Base-by-base conservation (phyloP, 2,888 invertebrate species). In the Plebejus anna region DNA sequence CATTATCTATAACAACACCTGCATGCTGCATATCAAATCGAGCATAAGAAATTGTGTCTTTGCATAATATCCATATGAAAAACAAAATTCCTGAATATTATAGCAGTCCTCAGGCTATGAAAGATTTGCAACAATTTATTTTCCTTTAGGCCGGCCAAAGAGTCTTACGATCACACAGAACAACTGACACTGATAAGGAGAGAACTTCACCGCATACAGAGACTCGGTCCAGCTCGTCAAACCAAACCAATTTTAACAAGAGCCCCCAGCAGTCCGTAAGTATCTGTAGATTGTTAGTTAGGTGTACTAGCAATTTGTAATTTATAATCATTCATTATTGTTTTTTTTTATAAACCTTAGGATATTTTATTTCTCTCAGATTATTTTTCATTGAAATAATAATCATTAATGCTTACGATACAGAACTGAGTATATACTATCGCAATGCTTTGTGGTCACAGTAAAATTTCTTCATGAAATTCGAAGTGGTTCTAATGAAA, bases 121-220 rank as follows among this genome's bases (percentile, higher is more conserved):
- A 73, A 73, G 73, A 73, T 73, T 73, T 73, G 73, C 73, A 73
- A 73, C 73, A 73, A 73, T 73, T 73, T 51, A 55, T 73, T 73
- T 73, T 51, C 72, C 73, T 73, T 55, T 73, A 92, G 92, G 87
- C 90, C 82, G 94, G 91, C 80, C 94, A 94, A 85, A 89, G 94
- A 84, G 94, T 94, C 81, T 90, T 94, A 80, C 91, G 94, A 90
- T 95, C 91, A 87, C 95, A 84, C 91, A 94, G 84, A 91, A 96
- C 90, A 89, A 95, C 85, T 93, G 96, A 90, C 90, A 95, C 83
- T 91, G 92, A 91, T 79, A 94, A 88, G 76, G 94, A 85, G 84
- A 86, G 90, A 84, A 89, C 87, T 77, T 92, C 91, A 81, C 91
- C 92, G 76, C 89, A 89, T 81, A 85, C 86, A 78, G 86, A 84